Conservation (phyloP, 2,113 vertebrate species). For the Colius striatus region DNA sequence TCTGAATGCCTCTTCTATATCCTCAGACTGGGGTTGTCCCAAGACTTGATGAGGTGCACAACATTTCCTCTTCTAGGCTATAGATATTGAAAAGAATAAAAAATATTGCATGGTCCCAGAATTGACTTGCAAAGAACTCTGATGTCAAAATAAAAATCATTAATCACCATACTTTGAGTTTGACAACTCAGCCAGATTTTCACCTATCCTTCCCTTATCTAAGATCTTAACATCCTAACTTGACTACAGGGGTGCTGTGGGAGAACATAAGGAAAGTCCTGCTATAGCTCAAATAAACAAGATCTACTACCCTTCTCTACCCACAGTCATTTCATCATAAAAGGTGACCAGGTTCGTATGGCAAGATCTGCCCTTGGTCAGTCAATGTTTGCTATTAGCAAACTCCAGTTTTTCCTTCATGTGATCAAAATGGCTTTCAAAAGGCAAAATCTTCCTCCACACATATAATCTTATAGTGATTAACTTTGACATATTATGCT, state of each 20-base stretch:
- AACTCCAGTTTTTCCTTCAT: not conserved
- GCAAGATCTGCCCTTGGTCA: not conserved
- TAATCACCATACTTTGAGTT: not conserved
- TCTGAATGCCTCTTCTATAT: not conserved
- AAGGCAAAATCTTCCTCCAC: not conserved
- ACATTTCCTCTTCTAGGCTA: not conserved
- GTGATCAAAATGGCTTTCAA: not conserved
- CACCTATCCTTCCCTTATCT: fast-evolving
- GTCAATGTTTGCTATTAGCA: not conserved
- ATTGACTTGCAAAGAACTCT: not conserved
- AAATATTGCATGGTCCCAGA: not conserved
- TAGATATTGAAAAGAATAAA: not conserved
- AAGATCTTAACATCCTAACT: not conserved
- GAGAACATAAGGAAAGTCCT: not conserved
- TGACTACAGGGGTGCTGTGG: not conserved
- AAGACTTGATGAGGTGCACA: not conserved
- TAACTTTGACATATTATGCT: not conserved
- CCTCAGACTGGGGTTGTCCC: not conserved
- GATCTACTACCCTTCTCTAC: not conserved
- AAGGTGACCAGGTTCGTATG: not conserved
- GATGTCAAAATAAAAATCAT: not conserved
- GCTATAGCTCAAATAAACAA: not conserved
- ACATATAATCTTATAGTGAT: not conserved
- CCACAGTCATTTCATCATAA: not conserved
- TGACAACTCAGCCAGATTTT: not conserved